Conservation (phyloP, 1,140 invertebrate genomes). For the Medauroidea extradentata region DNA sequence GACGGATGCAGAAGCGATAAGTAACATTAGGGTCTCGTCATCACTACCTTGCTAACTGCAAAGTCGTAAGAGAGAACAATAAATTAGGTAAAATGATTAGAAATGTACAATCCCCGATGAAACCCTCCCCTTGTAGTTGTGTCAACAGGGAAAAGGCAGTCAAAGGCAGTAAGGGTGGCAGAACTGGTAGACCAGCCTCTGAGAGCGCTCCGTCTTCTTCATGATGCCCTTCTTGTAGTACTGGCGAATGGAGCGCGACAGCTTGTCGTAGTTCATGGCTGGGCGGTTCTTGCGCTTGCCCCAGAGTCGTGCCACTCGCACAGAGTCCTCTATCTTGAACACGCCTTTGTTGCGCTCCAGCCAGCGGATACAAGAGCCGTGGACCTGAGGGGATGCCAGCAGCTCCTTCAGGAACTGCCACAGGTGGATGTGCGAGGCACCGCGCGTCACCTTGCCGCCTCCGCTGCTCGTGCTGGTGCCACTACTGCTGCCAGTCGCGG, state of each 20-base stretch:
- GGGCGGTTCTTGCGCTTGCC: constrained; percentile 95
- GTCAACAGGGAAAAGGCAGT: constrained; percentile 21
- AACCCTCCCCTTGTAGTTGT: background rate
- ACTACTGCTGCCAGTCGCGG: constrained; percentile 31
- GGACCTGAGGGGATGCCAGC: constrained; percentile 74
- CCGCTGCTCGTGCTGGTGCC: constrained; percentile 12
- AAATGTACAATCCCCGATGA: background rate
- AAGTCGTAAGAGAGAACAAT: constrained; percentile 3
- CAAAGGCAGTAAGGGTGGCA: constrained; percentile 90
- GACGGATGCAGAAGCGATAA: background rate
- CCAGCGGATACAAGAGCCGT: constrained; percentile 95
- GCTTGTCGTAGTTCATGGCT: constrained; percentile 99
- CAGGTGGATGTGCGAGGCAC: constrained; percentile 90
- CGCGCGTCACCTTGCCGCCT: constrained; percentile 14
- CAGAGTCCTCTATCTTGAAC: constrained; percentile 99
- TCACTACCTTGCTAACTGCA: constrained; percentile 16
- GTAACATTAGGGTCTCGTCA: background rate
- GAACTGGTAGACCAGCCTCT: constrained; percentile 98
- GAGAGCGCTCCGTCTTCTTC: constrained; percentile 97
- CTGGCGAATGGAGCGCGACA: constrained; percentile 94
- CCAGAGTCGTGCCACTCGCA: constrained; percentile 92
- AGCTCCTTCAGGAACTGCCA: constrained; percentile 99
- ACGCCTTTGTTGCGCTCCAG: constrained; percentile 89
- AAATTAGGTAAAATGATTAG: constrained; percentile 5
- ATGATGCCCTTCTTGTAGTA: constrained; percentile 99